Conservation (phyloP, 1,140 invertebrate genomes). For the Antheraea pernyi region DNA sequence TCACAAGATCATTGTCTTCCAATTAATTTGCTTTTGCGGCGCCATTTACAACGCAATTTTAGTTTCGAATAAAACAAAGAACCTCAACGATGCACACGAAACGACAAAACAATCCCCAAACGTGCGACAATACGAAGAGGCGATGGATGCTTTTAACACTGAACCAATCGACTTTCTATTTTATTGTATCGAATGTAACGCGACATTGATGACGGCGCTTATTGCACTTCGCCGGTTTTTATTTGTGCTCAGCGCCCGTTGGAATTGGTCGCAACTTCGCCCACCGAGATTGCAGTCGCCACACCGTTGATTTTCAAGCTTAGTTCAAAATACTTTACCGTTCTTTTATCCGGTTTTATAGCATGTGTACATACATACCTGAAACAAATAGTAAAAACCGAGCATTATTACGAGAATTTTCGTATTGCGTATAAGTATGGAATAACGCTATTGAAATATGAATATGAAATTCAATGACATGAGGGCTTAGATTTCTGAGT, state of each 20-base stretch:
- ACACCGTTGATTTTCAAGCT: not conserved
- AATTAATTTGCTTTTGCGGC: too few species aligned
- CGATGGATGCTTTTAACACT: constrained; percentile 39
- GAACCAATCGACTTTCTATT: constrained; percentile 61
- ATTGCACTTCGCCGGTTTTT: constrained; percentile 63
- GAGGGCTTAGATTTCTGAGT: too few species aligned
- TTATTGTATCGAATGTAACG: constrained; percentile 70
- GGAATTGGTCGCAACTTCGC: constrained; percentile 39
- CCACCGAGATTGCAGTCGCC: not conserved
- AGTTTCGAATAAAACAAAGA: not conserved
- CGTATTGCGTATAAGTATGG: too few species aligned
- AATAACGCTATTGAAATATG: too few species aligned
- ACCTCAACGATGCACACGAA: not conserved
- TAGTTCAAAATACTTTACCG: not conserved
- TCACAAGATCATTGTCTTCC: too few species aligned
- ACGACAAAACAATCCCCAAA: constrained; percentile 6
- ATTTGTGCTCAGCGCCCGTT: constrained; percentile 37
- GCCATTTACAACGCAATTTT: not conserved
- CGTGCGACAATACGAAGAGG: not conserved
- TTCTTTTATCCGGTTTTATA: not conserved
- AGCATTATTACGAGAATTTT: not conserved
- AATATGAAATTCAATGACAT: too few species aligned
- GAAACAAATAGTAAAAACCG: constrained; percentile 27
- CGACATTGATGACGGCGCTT: constrained; percentile 66
- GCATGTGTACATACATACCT: constrained; percentile 43